Evolutionary conservation across 1,140 invertebrate species (phyloP).

Genomic region (Leptopilina clavipes): DNA sequence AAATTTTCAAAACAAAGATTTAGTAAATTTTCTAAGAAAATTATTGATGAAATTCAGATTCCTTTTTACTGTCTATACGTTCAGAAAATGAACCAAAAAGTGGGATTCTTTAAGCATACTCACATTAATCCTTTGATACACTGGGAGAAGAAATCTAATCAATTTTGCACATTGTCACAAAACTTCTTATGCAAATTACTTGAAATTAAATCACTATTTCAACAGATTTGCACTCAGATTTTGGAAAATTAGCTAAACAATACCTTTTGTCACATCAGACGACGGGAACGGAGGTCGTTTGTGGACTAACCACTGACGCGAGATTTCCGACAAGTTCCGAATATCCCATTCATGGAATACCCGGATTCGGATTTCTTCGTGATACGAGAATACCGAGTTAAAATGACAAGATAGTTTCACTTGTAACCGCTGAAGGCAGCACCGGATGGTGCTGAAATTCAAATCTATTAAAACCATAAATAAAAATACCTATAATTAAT

Average conservation of each 20-base stretch:
- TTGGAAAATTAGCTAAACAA: conserved; percentile 8
- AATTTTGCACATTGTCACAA: conserved; percentile 11
- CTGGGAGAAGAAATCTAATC: not conserved
- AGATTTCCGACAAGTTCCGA: conserved; percentile 1
- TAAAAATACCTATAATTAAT: too few species aligned
- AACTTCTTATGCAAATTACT: not conserved
- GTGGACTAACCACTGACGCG: conserved; percentile 5
- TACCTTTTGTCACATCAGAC: not conserved
- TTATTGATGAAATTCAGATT: conserved; percentile 22
- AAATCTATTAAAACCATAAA: not conserved
- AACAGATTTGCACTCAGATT: not conserved
- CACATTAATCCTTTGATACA: not conserved
- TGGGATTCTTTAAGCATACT: not conserved
- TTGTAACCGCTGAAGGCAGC: not conserved
- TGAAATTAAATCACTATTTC: conserved; percentile 13
- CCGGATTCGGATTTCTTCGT: not conserved
- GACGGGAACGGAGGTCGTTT: not conserved
- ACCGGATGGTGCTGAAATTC: not conserved
- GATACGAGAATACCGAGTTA: not conserved
- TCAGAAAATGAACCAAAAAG: conserved; percentile 11
- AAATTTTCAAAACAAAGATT: not conserved
- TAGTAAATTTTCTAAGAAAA: not conserved
- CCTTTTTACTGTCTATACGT: not conserved
- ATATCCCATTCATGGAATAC: not conserved
- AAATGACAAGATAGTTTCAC: not conserved